phyloP scores from a whole-genome alignment of 2,797 vertebrate genomes.

The Manis javanica region DNA sequence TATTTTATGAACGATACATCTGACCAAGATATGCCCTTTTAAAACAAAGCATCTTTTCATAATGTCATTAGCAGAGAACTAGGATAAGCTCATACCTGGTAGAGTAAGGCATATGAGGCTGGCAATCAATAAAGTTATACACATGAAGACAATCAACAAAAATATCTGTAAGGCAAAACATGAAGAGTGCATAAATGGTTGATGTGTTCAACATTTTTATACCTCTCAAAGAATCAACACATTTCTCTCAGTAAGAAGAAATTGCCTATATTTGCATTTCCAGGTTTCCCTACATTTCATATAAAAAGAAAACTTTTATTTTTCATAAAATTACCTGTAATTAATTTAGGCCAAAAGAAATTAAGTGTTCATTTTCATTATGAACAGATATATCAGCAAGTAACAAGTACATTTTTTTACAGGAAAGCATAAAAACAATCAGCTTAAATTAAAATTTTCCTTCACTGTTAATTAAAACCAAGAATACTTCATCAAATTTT shows the following conservation, averaged over 20 bases:
- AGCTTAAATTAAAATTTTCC: not conserved
- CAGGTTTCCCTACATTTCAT: not conserved
- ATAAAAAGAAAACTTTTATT: not conserved
- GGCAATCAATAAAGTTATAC: conserved; percentile 94
- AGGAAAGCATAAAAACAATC: not conserved
- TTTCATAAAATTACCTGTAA: conserved; percentile 8
- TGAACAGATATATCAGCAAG: not conserved
- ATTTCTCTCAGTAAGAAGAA: not conserved
- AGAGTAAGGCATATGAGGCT: conserved; percentile 97
- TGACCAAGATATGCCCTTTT: not conserved
- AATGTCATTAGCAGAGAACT: not conserved
- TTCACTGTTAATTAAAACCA: conserved; percentile 14
- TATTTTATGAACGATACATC: not conserved
- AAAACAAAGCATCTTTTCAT: not conserved
- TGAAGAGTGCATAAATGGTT: not conserved
- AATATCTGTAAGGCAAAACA: conserved; percentile 90
- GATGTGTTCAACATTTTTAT: not conserved
- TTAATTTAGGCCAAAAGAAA: not conserved
- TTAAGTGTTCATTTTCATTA: not conserved
- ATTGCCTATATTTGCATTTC: not conserved
- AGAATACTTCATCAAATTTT: not conserved
- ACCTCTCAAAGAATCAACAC: not conserved
- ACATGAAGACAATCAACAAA: conserved; percentile 96
- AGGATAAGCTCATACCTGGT: conserved; percentile 90
- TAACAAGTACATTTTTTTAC: not conserved